Evolutionary conservation across 1,140 invertebrate species (phyloP), one percentile per base, ranked within the genome.

Genomic region (Ceratina japonica): DNA sequence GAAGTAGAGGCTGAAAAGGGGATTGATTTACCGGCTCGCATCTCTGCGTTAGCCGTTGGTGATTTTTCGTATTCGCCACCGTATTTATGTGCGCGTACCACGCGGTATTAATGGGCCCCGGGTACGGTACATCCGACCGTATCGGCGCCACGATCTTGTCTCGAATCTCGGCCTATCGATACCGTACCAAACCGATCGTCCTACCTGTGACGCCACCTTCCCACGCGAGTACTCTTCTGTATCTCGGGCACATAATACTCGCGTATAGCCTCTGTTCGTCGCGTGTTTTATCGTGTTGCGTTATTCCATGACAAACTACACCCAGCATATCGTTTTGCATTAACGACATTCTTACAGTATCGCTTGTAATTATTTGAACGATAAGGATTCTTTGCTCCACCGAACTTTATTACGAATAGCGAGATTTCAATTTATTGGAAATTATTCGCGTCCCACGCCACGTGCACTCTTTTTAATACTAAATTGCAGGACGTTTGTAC

Each of bases 141-240:
- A 86, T 87, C 84, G 76, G 80, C 73, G 65, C 69, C 78, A 64
- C 75, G 80, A 87, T 87, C 86, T 87, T 81, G 80, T 83, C 82
- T 83, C 62, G 77, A 77, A 86, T 87, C 84, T 84, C 72, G 71
- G 56, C 68, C 79, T 88, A 87, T 88, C 86, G 85, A 86, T 87
- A 75, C 79, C 0, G 54, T 77, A 81, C 82, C 82, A 80, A 82
- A 56, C 68, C 79, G 65, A 87, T 77, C 74, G 80, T 68, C 79
- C 79, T 84, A 79, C 75, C 79, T 82, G 69, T 70, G 75, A 84
- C 77, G 75, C 75, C 77, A 76, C 66, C 86, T 80, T 85, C 86
- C 86, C 85, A 87, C 86, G 79, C 86, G 79, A 49, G 13, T 56
- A 68, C 66, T 56, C 56, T 62, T 56, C 56, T 63, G 15, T 75